Evolutionary conservation across 2,797 vertebrate genomes (phyloP).

Genomic region (Lutjanus campechanus): DNA sequence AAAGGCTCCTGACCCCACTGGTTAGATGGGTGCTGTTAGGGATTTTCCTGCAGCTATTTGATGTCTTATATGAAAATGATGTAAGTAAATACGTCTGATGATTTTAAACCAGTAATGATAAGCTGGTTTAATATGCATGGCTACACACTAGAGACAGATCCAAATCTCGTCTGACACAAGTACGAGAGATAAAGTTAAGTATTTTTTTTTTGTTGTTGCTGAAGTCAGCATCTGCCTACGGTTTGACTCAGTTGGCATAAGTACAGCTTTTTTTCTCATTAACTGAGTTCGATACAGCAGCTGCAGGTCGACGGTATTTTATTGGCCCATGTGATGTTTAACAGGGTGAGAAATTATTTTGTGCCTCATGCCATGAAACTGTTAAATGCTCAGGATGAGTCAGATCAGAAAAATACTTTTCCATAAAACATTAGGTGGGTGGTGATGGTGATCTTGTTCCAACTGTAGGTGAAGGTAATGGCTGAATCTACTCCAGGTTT

Average conservation of each 20-base stretch:
- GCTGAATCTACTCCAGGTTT: background rate
- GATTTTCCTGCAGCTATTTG: conserved; percentile 39
- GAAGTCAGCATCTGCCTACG: background rate
- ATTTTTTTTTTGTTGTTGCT: background rate
- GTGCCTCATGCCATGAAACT: background rate
- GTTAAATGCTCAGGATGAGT: conserved; percentile 13
- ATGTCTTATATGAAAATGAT: conserved; percentile 2
- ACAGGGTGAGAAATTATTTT: background rate
- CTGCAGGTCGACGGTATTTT: background rate
- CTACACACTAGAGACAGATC: background rate
- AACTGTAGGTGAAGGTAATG: background rate
- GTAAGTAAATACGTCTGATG: background rate
- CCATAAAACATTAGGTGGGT: background rate
- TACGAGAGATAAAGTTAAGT: background rate
- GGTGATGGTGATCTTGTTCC: background rate
- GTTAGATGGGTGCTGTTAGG: conserved; percentile 32
- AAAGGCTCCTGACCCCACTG: conserved; percentile 41
- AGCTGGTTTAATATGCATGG: no score
- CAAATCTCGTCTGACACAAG: background rate
- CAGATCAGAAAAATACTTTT: conserved; percentile 1
- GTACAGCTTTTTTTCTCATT: conserved; percentile 2
- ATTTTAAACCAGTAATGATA: background rate
- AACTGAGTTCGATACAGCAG: conserved; percentile 1
- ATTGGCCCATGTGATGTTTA: conserved; percentile 1
- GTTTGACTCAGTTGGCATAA: conserved; percentile 20